Percentiles rank a stretch among this genome's conserved stretches.
These are phyloP conservation scores for Aldabrachelys gigantea DNA, from an alignment of 2,113 vertebrate species.

Conservation along the genomic window DNA sequence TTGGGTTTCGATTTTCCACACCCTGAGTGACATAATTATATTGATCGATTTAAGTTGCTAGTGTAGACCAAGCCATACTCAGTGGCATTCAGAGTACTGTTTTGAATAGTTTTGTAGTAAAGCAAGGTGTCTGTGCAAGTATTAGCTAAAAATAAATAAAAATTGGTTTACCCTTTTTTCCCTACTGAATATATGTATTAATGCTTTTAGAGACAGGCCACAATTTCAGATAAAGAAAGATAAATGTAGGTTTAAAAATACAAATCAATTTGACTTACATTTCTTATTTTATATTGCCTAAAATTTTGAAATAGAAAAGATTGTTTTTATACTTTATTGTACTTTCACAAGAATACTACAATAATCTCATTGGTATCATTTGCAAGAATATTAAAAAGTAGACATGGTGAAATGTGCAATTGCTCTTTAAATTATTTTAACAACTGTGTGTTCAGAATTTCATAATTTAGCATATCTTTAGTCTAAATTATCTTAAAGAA, in stretches of 20 bases:
- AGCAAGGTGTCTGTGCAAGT: not conserved
- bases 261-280: not conserved
- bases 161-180: rapidly evolving
- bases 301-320: not conserved
- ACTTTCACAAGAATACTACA: not conserved
- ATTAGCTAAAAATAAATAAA: not conserved
- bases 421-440: not conserved
- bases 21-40: not conserved
- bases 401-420: not conserved
- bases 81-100: not conserved
- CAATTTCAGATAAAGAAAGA: not conserved
- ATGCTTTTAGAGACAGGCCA: not conserved
- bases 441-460: not conserved
- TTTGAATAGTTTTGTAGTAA: not conserved
- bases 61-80: not conserved
- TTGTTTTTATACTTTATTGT: not conserved
- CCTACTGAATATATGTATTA: not conserved
- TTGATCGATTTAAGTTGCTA: not conserved
- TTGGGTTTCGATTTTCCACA: not conserved
- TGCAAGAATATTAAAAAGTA: not conserved
- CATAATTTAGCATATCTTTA: not conserved
- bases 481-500: not conserved
- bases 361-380: not conserved
- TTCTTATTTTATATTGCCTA: not conserved
- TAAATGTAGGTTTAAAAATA: not conserved